Evolutionary conservation across 1,140 invertebrate species (phyloP), one percentile per base, ranked within the genome.

Genomic region (Geopemphigus sp.): DNA sequence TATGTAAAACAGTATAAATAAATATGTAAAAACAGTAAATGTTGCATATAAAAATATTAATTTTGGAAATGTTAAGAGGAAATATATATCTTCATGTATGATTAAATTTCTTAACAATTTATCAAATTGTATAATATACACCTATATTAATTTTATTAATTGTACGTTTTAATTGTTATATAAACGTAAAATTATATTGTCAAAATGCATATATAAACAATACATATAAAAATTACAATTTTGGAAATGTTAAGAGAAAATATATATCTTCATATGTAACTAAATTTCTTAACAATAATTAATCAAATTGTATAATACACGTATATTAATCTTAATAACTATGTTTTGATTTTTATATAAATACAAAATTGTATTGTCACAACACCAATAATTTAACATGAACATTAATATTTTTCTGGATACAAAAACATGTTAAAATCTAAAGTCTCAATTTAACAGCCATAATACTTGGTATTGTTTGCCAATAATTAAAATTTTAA

Each of bases 271-370:
- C n/a, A n/a, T n/a, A n/a, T n/a, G n/a, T n/a, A n/a, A n/a, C n/a
- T 50, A 6, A 50, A 14, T 8, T 14, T 22, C 19, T 22, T 56
- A 50, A 70, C 12, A 1, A 50, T 70, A 70, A 70, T 45, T n/a
- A n/a, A n/a, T 70, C 45, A n/a, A 22, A 50, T 47, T 50, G 50
- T 47, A 45, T 15, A 29, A 74, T 39, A 39, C 32, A 39, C n/a
- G 17, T 70, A 70, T 26, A 24, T 53, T 61, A 76, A 2, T 10
- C 24, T 70, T 61, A 76, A 6, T 57, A 73, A 3, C 8, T 39
- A 72, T 26, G 22, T 78, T 78, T 78, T 78, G 74, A 78, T 78
- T 78, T 61, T 26, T 8, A 57, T 10, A 50, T 26, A 72, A 11
- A 70, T 22, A 73, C 14, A 45, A 57, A 56, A 22, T 61, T 24